Percentiles rank a stretch among this genome's conserved stretches.
phyloP scores from a whole-genome alignment of 53 echinoderm and acorn worm genomes.

The Actinopyga echinites region DNA sequence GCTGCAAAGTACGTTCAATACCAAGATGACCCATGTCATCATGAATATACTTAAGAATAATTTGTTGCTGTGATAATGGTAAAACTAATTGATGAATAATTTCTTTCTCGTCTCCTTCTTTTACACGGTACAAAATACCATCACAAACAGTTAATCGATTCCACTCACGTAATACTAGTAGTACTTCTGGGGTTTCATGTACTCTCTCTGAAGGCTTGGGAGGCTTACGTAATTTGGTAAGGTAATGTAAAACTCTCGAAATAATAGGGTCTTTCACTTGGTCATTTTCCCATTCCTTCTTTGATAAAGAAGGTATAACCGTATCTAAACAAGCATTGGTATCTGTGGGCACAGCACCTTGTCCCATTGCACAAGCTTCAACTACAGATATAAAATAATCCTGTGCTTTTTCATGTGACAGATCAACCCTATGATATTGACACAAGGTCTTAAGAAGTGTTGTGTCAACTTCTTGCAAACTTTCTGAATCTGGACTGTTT shows the following conservation, averaged over 20 bases:
- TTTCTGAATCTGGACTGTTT: background rate
- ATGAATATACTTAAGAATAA: too few species aligned
- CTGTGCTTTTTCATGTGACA: background rate
- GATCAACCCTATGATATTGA: background rate
- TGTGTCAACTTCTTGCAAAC: background rate
- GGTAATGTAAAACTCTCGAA: slow-evolving; percentile 1
- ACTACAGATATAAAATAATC: background rate
- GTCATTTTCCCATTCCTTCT: background rate
- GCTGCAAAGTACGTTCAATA: slow-evolving; percentile 48
- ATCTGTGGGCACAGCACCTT: too few species aligned
- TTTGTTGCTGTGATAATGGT: background rate
- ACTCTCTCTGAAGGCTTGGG: background rate
- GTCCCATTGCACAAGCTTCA: background rate
- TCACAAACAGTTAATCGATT: slow-evolving; percentile 11
- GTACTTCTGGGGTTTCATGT: background rate
- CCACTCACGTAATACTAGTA: slow-evolving; percentile 40
- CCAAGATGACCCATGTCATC: slow-evolving; percentile 65
- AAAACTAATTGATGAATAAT: background rate
- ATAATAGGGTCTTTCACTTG: slow-evolving; percentile 27
- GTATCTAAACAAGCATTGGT: background rate
- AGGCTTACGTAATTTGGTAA: background rate
- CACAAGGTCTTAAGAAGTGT: background rate
- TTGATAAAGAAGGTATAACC: background rate
- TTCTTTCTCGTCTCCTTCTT: background rate
- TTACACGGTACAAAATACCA: slow-evolving; percentile 21